phyloP scores from a whole-genome alignment of 2,888 invertebrate genomes.

The Dasypogon diadema region DNA sequence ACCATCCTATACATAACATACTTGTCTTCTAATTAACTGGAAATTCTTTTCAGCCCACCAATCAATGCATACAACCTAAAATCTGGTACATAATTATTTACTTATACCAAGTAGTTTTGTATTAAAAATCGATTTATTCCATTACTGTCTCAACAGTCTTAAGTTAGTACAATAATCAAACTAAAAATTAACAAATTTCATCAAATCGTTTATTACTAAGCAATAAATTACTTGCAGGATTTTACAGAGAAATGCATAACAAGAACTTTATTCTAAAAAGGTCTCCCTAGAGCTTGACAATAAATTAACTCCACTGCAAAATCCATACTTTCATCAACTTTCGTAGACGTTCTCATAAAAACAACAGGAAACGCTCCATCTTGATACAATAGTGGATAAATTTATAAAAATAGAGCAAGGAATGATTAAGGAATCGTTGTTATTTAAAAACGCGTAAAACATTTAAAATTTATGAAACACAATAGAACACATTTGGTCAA shows the following conservation, averaged over 20 bases:
- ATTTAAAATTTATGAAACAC: neutral
- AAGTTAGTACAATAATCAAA: too few species aligned
- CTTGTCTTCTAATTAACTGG: too few species aligned
- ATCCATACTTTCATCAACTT: neutral
- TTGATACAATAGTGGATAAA: neutral
- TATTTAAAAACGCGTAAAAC: neutral
- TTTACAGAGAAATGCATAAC: neutral
- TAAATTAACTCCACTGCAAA: neutral
- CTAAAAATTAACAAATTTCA: neutral
- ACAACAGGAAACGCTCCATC: neutral
- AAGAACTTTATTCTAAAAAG: constrained; percentile 1
- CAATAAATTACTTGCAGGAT: neutral
- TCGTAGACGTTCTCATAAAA: neutral
- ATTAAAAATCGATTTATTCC: neutral
- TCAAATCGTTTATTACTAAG: neutral
- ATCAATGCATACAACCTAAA: too few species aligned
- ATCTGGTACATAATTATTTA: neutral
- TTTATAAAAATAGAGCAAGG: neutral
- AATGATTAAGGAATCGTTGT: neutral
- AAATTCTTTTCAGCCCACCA: too few species aligned
- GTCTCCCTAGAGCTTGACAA: neutral
- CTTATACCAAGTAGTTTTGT: neutral
- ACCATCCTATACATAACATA: too few species aligned
- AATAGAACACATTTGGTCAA: neutral
- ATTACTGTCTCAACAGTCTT: too few species aligned